Percentiles rank a stretch among this genome's conserved stretches.
Evolutionary conservation across 2,113 vertebrate genomes (phyloP).

Genomic region (Campylorhamphus procurvoides): DNA sequence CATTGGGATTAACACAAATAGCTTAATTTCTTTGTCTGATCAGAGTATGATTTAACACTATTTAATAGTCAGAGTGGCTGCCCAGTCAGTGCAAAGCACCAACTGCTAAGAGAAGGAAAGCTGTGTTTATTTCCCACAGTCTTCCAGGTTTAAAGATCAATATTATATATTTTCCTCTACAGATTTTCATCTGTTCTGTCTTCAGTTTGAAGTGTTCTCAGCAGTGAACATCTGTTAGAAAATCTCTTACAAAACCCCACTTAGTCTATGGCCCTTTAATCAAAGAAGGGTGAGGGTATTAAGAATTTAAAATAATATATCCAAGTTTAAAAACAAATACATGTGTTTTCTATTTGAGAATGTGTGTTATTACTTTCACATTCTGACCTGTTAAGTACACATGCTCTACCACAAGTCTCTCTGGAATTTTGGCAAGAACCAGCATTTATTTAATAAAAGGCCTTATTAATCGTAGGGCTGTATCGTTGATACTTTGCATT

Average conservation of each 20-base stretch:
- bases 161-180: constrained; percentile 30
- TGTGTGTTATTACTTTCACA: constrained; percentile 74
- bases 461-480: constrained; percentile 59
- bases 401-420: constrained; percentile 69
- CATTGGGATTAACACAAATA: background rate
- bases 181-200: constrained; percentile 45
- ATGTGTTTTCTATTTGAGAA: constrained; percentile 71
- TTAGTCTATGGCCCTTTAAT: constrained; percentile 67
- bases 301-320: constrained; percentile 69
- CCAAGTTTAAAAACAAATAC: constrained; percentile 65
- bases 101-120: background rate
- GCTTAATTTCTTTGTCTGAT: background rate
- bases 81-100: background rate
- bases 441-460: constrained; percentile 57
- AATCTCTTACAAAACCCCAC: constrained; percentile 69
- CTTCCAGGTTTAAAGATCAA: constrained; percentile 14
- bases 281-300: constrained; percentile 70
- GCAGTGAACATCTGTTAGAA: constrained; percentile 60
- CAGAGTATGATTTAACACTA: background rate
- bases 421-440: constrained; percentile 65
- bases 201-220: constrained; percentile 59
- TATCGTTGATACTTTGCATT: constrained; percentile 46
- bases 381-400: constrained; percentile 73
- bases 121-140: background rate
- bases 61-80: background rate